Evolutionary conservation across 2,888 invertebrate genomes (phyloP).

Genomic region (Papilio protenor): DNA sequence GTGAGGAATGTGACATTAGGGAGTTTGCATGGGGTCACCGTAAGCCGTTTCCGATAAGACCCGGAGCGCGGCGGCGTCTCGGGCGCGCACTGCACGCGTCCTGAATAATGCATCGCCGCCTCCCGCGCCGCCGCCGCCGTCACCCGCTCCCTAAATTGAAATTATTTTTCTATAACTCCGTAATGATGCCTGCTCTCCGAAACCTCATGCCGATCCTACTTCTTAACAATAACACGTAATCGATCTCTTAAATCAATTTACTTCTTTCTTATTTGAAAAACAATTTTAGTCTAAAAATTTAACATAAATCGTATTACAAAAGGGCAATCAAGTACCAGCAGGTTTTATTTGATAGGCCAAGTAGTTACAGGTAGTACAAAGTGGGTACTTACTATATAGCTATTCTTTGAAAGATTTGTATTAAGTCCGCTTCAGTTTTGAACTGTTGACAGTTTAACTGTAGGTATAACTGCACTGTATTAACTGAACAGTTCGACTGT

Average conservation of each 20-base stretch:
- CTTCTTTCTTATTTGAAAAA: background rate
- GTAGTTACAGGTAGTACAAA: too few relatives aligned
- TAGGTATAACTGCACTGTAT: too few relatives aligned
- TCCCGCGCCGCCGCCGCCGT: slow-evolving; percentile 53
- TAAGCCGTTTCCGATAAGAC: slow-evolving; percentile 85
- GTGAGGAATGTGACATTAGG: slow-evolving; percentile 80
- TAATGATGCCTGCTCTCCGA: slow-evolving; percentile 38
- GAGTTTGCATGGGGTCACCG: slow-evolving; percentile 82
- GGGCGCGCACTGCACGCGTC: slow-evolving; percentile 72
- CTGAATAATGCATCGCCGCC: slow-evolving; percentile 73
- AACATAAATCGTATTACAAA: too few relatives aligned
- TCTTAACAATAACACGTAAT: slow-evolving; percentile 15
- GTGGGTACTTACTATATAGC: too few relatives aligned
- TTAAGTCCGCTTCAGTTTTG: too few relatives aligned
- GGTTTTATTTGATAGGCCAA: too few relatives aligned
- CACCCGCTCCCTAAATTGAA: slow-evolving; percentile 71
- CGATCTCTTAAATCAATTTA: background rate
- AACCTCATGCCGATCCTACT: background rate
- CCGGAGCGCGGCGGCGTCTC: slow-evolving; percentile 59
- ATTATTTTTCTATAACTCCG: slow-evolving; percentile 67
- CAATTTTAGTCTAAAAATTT: too few relatives aligned
- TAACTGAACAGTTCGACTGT: too few relatives aligned
- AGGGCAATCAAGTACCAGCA: too few relatives aligned
- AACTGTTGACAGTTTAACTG: too few relatives aligned
- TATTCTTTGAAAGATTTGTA: too few relatives aligned